Evolutionary conservation across 1,140 invertebrate genomes (phyloP).

Genomic region (Leptinotarsa lineolata): DNA sequence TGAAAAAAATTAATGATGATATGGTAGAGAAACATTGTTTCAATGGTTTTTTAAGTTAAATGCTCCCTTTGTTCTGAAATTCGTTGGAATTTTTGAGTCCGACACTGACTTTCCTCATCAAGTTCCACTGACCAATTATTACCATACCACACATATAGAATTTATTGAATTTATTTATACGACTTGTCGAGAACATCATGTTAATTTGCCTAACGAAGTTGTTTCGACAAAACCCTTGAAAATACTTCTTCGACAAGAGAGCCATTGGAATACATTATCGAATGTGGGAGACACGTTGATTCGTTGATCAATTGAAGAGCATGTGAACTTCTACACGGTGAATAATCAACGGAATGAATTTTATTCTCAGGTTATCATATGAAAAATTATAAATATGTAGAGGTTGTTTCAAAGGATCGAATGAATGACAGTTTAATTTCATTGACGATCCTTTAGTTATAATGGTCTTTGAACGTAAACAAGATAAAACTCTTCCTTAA

Average conservation of each 20-base stretch:
- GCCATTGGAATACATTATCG: slow-evolving; percentile 18
- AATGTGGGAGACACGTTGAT: slow-evolving; percentile 30
- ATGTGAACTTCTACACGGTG: slow-evolving; percentile 28
- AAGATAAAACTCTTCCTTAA: no score
- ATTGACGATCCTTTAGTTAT: no score
- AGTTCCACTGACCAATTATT: not conserved
- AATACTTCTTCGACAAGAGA: slow-evolving; percentile 4
- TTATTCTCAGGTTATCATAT: no score
- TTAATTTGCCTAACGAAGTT: slow-evolving; percentile 25
- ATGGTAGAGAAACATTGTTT: no score
- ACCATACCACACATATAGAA: slow-evolving; percentile 17
- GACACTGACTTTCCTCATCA: not conserved
- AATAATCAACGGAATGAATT: not conserved
- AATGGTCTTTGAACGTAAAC: no score
- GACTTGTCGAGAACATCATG: slow-evolving; percentile 20
- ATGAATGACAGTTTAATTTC: no score
- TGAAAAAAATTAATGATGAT: no score
- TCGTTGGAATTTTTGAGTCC: not conserved
- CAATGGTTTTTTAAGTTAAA: no score
- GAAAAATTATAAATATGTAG: no score
- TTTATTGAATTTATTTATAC: slow-evolving; percentile 18
- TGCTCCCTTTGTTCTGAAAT: no score
- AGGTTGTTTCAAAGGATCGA: no score
- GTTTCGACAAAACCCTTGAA: slow-evolving; percentile 21
- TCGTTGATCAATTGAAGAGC: slow-evolving; percentile 30